These are phyloP conservation scores for Diogma glabrata DNA, from an alignment of 2,888 invertebrate species.

Conservation along the genomic window DNA sequence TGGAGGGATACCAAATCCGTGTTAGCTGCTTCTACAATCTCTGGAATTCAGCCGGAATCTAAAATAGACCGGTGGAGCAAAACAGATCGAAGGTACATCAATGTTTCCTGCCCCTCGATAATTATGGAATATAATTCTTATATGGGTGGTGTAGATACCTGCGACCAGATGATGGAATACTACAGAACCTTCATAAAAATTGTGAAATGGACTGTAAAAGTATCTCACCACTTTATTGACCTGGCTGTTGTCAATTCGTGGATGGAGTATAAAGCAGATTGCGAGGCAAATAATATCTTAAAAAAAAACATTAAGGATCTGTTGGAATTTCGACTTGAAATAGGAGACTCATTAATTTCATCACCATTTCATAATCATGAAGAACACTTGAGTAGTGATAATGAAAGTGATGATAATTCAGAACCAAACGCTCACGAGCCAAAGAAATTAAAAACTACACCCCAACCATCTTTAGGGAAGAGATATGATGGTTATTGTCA, in stretches of 20 bases:
- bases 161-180: neutral
- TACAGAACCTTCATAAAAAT: neutral
- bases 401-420: neutral
- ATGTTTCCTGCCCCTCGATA: neutral
- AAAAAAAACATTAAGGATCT: neutral
- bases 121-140: neutral
- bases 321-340: neutral
- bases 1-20: neutral
- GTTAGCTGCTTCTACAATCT: neutral
- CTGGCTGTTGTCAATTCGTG: neutral
- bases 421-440: neutral
- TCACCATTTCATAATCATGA: too few species aligned
- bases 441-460: too few species aligned
- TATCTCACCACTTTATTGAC: neutral
- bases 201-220: neutral
- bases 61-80: neutral
- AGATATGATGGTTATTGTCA: neutral
- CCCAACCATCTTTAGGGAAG: too few species aligned
- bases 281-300: too few species aligned
- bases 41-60: neutral
- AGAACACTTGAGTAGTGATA: neutral
- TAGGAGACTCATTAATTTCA: too few species aligned
- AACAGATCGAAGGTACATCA: neutral
- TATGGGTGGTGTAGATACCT: slow-evolving; percentile 10
- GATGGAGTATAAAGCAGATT: neutral